Percentiles rank a stretch among this genome's conserved stretches.
phyloP scores from a whole-genome alignment of 2,888 invertebrate species.

The Pseudanteris insignis region DNA sequence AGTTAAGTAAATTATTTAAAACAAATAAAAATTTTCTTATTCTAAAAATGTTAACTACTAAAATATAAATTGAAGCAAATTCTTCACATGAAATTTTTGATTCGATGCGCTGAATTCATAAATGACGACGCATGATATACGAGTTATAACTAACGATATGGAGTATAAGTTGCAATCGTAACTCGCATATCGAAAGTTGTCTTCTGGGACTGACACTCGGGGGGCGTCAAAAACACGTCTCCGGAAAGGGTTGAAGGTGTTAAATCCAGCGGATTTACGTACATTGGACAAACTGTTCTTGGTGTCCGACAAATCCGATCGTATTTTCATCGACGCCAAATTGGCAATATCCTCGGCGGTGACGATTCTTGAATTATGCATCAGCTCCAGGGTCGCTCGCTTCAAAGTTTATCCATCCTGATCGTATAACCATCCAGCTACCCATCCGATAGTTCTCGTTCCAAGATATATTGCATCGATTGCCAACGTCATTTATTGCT shows the following conservation, averaged over 20 bases:
- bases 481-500: conserved; percentile 45
- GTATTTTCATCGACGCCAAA: conserved; percentile 67
- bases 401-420: conserved; percentile 65
- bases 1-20: no score
- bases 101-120: no score
- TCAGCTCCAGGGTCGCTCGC: conserved; percentile 64
- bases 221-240: no score
- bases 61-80: no score
- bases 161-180: conserved; percentile 32
- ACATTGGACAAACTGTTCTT: conserved; percentile 52
- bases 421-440: conserved; percentile 45
- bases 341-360: conserved; percentile 67
- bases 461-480: conserved; percentile 43
- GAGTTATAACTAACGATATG: no score
- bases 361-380: conserved; percentile 67
- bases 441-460: conserved; percentile 44
- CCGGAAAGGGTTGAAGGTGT: conserved; percentile 55
- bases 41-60: no score
- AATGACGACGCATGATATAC: conserved; percentile 6
- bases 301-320: conserved; percentile 64
- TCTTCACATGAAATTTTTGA: no score
- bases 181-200: conserved; percentile 37
- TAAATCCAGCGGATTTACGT: conserved; percentile 61
- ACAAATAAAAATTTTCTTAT: no score
- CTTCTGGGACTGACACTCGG: conserved; percentile 29